These are phyloP conservation scores for Tanytarsus gracilentus DNA, from an alignment of 2,888 invertebrate genomes.

Conservation along the genomic window DNA sequence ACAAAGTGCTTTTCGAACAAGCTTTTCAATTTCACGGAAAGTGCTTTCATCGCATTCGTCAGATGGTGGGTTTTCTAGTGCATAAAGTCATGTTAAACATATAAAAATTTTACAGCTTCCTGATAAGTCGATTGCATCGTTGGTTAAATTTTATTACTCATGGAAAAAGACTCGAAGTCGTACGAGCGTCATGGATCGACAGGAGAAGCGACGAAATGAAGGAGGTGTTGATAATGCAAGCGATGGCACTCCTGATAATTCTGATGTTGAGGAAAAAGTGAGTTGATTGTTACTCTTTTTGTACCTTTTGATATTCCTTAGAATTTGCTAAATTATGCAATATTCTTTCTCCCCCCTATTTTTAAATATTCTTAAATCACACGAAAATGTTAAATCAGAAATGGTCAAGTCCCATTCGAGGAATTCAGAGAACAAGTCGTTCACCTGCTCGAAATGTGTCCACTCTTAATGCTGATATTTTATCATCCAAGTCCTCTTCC, in stretches of 20 bases:
- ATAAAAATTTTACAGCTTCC: constrained; percentile 59
- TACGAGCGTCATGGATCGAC: constrained; percentile 89
- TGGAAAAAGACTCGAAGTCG: constrained; percentile 95
- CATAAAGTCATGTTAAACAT: neutral
- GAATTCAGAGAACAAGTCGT: constrained; percentile 9
- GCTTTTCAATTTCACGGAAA: constrained; percentile 98
- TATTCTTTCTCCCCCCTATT: neutral
- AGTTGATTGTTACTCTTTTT: constrained; percentile 36
- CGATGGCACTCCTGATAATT: constrained; percentile 71
- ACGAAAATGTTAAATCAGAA: neutral
- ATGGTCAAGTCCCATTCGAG: constrained; percentile 1
- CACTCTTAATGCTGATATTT: constrained; percentile 2
- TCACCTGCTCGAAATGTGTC: constrained; percentile 2
- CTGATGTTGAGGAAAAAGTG: constrained; percentile 86
- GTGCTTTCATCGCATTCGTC: constrained; percentile 91
- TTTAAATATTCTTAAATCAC: neutral
- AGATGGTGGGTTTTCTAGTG: constrained; percentile 67
- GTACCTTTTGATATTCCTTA: neutral
- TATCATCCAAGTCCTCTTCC: neutral
- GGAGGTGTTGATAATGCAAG: constrained; percentile 70
- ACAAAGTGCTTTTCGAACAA: constrained; percentile 95
- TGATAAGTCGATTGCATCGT: constrained; percentile 89
- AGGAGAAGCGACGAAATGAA: constrained; percentile 47
- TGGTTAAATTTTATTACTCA: constrained; percentile 96
- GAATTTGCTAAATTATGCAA: neutral